phyloP scores from a whole-genome alignment of 2,113 vertebrate species.

The Podarcis raffonei region DNA sequence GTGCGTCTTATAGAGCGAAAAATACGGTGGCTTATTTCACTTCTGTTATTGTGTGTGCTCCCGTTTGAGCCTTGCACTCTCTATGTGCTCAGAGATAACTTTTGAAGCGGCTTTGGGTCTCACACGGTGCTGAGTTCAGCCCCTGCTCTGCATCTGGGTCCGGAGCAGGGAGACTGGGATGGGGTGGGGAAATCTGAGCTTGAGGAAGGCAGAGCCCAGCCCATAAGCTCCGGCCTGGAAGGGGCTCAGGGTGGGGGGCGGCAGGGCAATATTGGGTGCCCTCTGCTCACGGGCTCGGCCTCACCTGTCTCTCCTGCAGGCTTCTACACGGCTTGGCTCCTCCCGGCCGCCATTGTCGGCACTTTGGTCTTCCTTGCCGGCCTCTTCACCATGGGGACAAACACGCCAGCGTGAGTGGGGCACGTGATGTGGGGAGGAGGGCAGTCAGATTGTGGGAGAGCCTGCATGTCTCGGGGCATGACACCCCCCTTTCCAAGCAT shows the following conservation, averaged over 20 bases:
- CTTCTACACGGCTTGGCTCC: conserved; percentile 83
- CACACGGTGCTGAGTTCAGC: too few relatives aligned
- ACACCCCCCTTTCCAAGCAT: neutral
- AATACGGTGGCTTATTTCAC: neutral
- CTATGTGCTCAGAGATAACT: too few relatives aligned
- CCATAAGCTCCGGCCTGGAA: too few relatives aligned
- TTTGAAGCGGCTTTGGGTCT: too few relatives aligned
- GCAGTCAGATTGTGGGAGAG: too few relatives aligned
- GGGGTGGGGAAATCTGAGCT: neutral
- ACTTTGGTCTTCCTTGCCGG: conserved; percentile 80
- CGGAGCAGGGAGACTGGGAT: neutral
- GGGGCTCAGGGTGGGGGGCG: accelerated
- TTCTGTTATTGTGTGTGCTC: neutral
- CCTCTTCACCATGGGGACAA: conserved; percentile 76
- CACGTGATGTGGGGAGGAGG: accelerated
- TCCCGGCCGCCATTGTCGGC: conserved; percentile 79
- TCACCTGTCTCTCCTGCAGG: conserved; percentile 64
- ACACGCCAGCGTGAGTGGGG: conserved; percentile 77
- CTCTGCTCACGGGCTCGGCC: accelerated
- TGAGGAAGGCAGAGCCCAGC: too few relatives aligned
- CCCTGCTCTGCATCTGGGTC: neutral
- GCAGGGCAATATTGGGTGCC: neutral
- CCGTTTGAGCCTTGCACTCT: neutral
- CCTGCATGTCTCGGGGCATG: neutral
- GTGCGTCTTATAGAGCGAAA: too few relatives aligned